phyloP scores from a whole-genome alignment of 2,113 vertebrate genomes.

The Nothoprocta perdicaria region DNA sequence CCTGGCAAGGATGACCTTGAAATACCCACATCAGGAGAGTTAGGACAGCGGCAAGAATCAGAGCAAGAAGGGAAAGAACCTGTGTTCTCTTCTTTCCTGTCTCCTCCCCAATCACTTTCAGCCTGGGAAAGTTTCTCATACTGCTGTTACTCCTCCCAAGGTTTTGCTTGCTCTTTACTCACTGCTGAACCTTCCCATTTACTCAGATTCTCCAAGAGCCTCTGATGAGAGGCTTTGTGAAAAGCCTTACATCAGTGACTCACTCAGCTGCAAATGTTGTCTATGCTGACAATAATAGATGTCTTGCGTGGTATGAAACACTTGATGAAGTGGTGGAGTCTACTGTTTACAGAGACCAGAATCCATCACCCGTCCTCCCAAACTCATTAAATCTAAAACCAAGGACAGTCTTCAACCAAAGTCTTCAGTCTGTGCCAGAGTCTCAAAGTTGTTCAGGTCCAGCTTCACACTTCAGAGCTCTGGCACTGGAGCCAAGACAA shows the following conservation, averaged over 20 bases:
- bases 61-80: background rate
- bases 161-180: background rate
- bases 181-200: background rate
- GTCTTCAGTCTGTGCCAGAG: background rate
- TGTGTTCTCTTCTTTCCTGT: background rate
- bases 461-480: conserved; percentile 39
- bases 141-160: background rate
- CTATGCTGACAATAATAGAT: background rate
- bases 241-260: background rate
- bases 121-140: background rate
- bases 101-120: background rate
- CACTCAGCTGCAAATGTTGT: background rate
- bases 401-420: conserved; percentile 2
- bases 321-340: background rate
- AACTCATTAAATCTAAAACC: conserved; percentile 26
- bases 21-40: background rate
- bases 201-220: background rate
- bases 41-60: background rate
- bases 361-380: fast-evolving
- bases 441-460: background rate
- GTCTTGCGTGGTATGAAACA: background rate
- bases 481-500: conserved; percentile 29
- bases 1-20: background rate
- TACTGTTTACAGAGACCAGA: background rate
- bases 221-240: background rate